A percentile compares a stretch with the other conserved stretches of the same genome.
Conservation (phyloP, 2,888 invertebrate genomes). For the Muschampia staudingeri region DNA sequence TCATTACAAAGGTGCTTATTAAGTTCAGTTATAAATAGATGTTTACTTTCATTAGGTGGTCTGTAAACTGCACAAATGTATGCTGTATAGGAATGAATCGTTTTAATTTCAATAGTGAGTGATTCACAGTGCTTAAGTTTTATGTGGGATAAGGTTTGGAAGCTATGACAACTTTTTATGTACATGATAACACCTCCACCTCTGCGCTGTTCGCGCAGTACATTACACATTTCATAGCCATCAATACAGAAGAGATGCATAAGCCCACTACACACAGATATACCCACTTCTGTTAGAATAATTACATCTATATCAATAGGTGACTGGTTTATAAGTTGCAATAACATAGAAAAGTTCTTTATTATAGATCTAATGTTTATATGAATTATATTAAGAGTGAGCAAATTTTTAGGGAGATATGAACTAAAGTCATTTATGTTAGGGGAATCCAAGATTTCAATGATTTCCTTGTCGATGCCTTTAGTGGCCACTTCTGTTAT, state of each 20-base stretch:
- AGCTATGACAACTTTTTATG: background rate
- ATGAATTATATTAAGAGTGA: slow-evolving; percentile 16
- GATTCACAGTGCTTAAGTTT: slow-evolving; percentile 41
- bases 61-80: slow-evolving; percentile 53
- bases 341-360: slow-evolving; percentile 8
- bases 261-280: background rate
- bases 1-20: slow-evolving; percentile 21
- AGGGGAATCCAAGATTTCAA: background rate
- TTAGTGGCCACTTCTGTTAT: background rate
- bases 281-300: slow-evolving; percentile 31
- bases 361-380: slow-evolving; percentile 23
- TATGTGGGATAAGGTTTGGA: background rate
- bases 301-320: background rate
- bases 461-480: background rate
- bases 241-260: background rate
- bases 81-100: slow-evolving; percentile 1
- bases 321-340: background rate
- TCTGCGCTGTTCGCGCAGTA: background rate
- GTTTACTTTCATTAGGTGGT: slow-evolving; percentile 52
- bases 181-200: slow-evolving; percentile 37
- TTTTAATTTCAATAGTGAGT: slow-evolving; percentile 31
- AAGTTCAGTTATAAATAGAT: slow-evolving; percentile 51
- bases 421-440: background rate
- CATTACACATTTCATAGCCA: slow-evolving; percentile 27
- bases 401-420: background rate